Evolutionary conservation across 2,797 vertebrate species (phyloP), one percentile per base, ranked within the genome.

Genomic region (Sebastes miniatus): DNA sequence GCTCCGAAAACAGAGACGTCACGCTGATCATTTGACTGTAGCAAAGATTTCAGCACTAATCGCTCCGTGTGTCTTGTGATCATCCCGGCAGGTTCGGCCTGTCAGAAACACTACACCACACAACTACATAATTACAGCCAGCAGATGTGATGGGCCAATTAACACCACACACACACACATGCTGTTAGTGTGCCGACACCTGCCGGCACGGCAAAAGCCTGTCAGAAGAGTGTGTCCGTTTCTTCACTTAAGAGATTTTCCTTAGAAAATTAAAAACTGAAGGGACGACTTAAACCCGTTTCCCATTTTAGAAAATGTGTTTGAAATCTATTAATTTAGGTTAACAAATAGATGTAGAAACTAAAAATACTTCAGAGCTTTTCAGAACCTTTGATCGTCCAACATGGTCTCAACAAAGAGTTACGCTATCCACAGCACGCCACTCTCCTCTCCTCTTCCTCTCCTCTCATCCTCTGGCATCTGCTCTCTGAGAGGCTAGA

Each of bases 141-240:
- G 73, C 76, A 80, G 77, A 76, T 73, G 79, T 76, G 84, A 75
- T 13, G 63, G 70, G 62, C 66, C 67, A 84, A 75, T 88, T 82
- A 86, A 77, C 83, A 70, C 47, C 18, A n/a, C 8, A n/a, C 18
- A 52, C 20, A 56, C 61, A 56, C 16, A 43, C 65, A 52, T n/a
- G 29, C 70, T 59, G n/a, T 39, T 50, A 4, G 52, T 56, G 57
- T 22, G 36, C 29, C 6, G 1, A 65, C 68, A 64, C 79, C 79
- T 79, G 79, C 65, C 32, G 24, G 22, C 39, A 1, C 39, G 3
- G 12, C 39, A 11, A 69, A 9, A 39, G 18, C 25, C 52, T 47
- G 67, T 27, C 56, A 43, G 43, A 18, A 20, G 54, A 22, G 31
- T 29, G 34, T 20, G 32, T 34, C 25, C 5, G 2, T 71, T 34